Evolutionary conservation across 2,888 invertebrate species (phyloP).

Genomic region (Holacanthella duospinosa): DNA sequence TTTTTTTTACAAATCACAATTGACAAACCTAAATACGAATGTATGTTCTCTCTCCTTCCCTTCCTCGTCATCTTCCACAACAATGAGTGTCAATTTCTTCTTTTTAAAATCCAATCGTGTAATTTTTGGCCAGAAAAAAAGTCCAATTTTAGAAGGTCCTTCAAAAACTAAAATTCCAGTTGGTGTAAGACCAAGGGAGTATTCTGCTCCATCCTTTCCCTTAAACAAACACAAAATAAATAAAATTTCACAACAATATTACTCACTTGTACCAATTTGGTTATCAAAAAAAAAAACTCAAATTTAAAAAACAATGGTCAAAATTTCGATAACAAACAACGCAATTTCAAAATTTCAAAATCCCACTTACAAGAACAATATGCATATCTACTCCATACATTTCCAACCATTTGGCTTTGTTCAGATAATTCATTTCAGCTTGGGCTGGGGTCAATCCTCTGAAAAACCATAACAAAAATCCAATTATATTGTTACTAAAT

Average conservation of each 20-base stretch:
- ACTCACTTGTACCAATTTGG: background rate
- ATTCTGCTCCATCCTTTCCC: slow-evolving; percentile 94
- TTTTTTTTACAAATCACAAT: slow-evolving; percentile 10
- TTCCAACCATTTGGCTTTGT: slow-evolving; percentile 94
- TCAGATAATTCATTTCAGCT: slow-evolving; percentile 87
- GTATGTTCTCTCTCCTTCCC: slow-evolving; percentile 96
- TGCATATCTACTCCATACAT: slow-evolving; percentile 99
- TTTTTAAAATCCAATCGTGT: slow-evolving; percentile 95
- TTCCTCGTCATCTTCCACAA: slow-evolving; percentile 97
- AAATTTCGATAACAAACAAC: no score
- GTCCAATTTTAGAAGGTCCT: slow-evolving; percentile 87
- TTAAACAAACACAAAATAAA: slow-evolving; percentile 39
- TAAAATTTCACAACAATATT: background rate
- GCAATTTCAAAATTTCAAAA: no score
- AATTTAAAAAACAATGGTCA: no score
- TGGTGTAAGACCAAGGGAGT: slow-evolving; percentile 91
- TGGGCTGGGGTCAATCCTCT: slow-evolving; percentile 83
- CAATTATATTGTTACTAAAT: background rate
- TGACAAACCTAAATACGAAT: slow-evolving; percentile 88
- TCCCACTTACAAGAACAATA: slow-evolving; percentile 64
- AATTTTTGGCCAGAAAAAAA: slow-evolving; percentile 99
- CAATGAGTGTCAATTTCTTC: slow-evolving; percentile 90
- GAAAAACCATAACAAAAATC: slow-evolving; percentile 22
- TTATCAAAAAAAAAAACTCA: background rate
- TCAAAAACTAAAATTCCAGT: slow-evolving; percentile 98